Conservation (phyloP, 1,140 invertebrate genomes). For the Drosophila subobscura region DNA sequence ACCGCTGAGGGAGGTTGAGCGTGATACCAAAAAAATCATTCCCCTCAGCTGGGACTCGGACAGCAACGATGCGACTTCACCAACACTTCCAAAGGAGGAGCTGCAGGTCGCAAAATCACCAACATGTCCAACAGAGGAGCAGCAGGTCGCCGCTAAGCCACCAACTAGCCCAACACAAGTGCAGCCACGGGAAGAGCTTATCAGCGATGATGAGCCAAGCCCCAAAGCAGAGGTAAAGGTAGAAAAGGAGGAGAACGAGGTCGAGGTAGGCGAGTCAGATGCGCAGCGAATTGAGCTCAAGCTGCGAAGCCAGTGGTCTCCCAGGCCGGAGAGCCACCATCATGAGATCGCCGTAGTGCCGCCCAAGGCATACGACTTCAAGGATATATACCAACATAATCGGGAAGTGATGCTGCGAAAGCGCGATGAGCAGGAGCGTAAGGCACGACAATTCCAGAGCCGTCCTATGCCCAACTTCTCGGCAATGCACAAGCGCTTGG, state of each 20-base stretch:
- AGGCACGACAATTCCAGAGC: constrained; percentile 71
- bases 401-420: constrained; percentile 39
- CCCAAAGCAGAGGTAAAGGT: background rate
- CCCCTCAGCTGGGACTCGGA: no score
- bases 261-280: background rate
- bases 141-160: no score
- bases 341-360: background rate
- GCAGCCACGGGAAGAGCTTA: background rate
- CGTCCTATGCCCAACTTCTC: constrained; percentile 73
- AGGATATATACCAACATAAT: constrained; percentile 58
- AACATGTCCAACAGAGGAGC: no score
- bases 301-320: constrained; percentile 42
- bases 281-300: constrained; percentile 1
- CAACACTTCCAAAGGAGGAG: no score
- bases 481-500: constrained; percentile 50
- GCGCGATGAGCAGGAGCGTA: constrained; percentile 64
- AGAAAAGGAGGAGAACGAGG: background rate
- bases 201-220: no score
- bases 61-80: no score
- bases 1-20: no score
- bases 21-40: no score
- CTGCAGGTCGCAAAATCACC: no score
- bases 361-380: constrained; percentile 52
- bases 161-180: no score
- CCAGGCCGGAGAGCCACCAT: background rate